Evolutionary conservation across 2,888 invertebrate genomes (phyloP), one percentile per base, ranked within the genome.

Genomic region (Drosophila tanythrix): DNA sequence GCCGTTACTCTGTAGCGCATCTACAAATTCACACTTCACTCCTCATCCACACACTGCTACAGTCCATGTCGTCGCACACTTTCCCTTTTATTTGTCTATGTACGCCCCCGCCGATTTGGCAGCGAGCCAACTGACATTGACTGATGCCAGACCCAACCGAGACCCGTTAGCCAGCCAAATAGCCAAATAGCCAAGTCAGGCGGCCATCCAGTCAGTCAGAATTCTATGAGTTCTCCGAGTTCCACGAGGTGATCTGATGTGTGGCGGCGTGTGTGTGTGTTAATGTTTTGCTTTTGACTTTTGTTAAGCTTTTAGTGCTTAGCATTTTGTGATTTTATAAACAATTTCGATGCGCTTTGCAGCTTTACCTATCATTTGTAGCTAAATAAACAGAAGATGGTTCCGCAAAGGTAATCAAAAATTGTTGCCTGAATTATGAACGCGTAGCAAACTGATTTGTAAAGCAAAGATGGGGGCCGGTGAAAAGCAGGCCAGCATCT

Each of bases 51-150:
- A 18, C 48, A 21, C 63, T 36, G 48, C 64, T 56, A 82, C 72
- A 78, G 57, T 50, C 40, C 63, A 62, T 61, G 60, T 60, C 72
- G 65, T 33, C 43, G 69, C 55, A 74, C 69, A 76, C 86, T 78
- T 74, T 77, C 80, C 85, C 85, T 87, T 84, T 80, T 78, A 52
- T 52, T 71, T 79, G 74, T 74, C 61, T 63, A 56, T 56, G 56
- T 29, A 67, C 79, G 69, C 82, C 88, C 66, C 74, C 74, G 68
- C 61, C 61, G 70, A 69, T 63, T 83, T 90, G 90, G 91, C 91
- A 88, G 69, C 77, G 58, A 51, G 81, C 90, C 90, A 90, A 83
- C 83, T 90, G 91, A 90, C 90, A 90, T 90, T 90, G 90, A 90
- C 91, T 90, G 90, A 90, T 91, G 90, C 90, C 87, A 82, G 85